These are phyloP conservation scores for Smutsia gigantea DNA, from an alignment of 2,797 vertebrate species.

Conservation along the genomic window DNA sequence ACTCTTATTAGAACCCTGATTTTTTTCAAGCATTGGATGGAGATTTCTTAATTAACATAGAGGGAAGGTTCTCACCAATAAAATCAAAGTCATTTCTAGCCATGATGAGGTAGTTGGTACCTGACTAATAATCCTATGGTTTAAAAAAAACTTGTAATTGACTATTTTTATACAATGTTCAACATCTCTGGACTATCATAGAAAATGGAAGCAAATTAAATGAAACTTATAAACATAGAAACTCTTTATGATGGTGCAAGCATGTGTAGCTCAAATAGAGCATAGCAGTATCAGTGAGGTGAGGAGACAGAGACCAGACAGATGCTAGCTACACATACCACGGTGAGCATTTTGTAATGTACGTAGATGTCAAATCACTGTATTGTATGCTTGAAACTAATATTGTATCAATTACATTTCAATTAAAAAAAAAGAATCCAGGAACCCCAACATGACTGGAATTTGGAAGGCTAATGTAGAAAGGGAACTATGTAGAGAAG, in stretches of 20 bases:
- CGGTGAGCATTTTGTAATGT: too few relatives aligned
- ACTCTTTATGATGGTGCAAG: neutral
- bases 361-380: too few relatives aligned
- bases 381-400: too few relatives aligned
- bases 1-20: neutral
- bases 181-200: neutral
- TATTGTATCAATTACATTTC: too few relatives aligned
- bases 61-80: neutral
- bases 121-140: too few relatives aligned
- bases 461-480: neutral
- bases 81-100: neutral
- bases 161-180: neutral
- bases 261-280: neutral
- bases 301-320: neutral
- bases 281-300: neutral
- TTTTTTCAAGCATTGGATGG: neutral
- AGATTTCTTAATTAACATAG: neutral
- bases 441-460: neutral
- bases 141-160: too few relatives aligned
- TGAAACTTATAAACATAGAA: neutral
- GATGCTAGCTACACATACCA: too few relatives aligned
- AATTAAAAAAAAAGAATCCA: neutral
- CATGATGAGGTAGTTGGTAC: neutral
- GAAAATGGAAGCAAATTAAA: neutral
- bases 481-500: neutral